Evolutionary conservation across 2,113 vertebrate genomes (phyloP), one percentile per base, ranked within the genome.

Genomic region (Ailuropoda melanoleuca): DNA sequence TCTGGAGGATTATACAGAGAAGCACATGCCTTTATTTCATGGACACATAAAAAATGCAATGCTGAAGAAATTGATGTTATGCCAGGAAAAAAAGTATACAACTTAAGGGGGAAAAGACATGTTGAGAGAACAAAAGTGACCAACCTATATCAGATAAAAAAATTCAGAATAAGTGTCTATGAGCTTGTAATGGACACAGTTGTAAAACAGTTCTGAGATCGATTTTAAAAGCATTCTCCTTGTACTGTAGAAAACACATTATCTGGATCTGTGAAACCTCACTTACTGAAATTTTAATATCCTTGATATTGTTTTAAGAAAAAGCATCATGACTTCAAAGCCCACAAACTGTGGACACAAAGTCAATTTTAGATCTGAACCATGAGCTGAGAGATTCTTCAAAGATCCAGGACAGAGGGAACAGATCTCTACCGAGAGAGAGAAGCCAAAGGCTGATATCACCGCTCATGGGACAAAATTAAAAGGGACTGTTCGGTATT

Each of bases 1-100:
- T 93, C 78, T 64, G 3, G 13, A 88, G 26, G 24, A 62, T 64
- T 77, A 89, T 15, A 37, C 86, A 70, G 50, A 92, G 68, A 18
- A 89, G 48, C 58, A 78, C 55, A 56, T 39, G 8, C 23, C 46
- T 98, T 97, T 96, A 94, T 98, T 98, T 97, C 93, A 95, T 94
- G 95, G 90, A 80, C 64, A 97, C 97, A 97, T 94, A 11, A 95
- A 95, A 95, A 98, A 24, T 86, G 5, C 43, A 96, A 60, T 78
- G 66, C 88, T 95, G 26, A 94, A 97, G 39, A 95, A 97, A 97
- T n/a, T 95, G 83, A 95, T 94, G 77, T 62, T 93, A 96, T 94
- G 37, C 77, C 85, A 91, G 90, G 90, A 50, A 92, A 68, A 96
- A 91, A 46, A 23, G 9, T 81, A 81, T 66, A 90, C 50, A 94